Base-by-base conservation (phyloP, 2,888 invertebrate species). In the Polydrusus cervinus region DNA sequence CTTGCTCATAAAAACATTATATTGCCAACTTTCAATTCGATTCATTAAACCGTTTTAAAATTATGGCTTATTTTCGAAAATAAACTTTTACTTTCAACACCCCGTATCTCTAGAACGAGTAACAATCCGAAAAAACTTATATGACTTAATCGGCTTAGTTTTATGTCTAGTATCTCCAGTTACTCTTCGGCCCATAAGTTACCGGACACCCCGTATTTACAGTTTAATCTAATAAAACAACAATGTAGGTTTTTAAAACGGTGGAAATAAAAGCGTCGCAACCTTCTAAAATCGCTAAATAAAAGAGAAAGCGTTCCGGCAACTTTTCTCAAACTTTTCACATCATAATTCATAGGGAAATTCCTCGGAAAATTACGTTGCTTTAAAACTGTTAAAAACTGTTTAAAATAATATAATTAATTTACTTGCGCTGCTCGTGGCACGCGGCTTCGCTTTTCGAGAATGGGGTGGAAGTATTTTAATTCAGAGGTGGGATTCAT, bases 391-490 rank as follows among this genome's bases (percentile, higher is more conserved):
- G 83, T 84, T 86, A 76, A 76, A 76, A 73, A 73, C 74, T 71
- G 73, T 74, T 76, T 76, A 74, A 71, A 76, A 74, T 85, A 84
- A 84, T 84, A 84, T 85, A 86, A 85, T 86, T 86, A 86, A 86
- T 87, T 86, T 85, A 85, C 83, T 85, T 84, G 82, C 76, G 53
- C 72, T 82, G 71, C 70, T 71, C 61, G 51, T 67, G 75, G 75
- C 71, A 71, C 75, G 75, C 71, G 51, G 65, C 34, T 75, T 74
- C 74, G 70, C 70, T 66, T 57, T 64, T 66, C 40, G 25, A 49
- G 47, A 49, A 64, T 49, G 34, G 34, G 64, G 49, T 34, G 66
- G 65, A 71, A 60, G 38, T 18, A 66, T 71, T 73, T 73, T 68
- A 61, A 67, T 67, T 73, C 73, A 60, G 25, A n/a, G 14, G 66